Percentiles rank a stretch among this genome's conserved stretches.
Conservation (phyloP, 2,797 vertebrate species). For the Gallirallus australis region DNA sequence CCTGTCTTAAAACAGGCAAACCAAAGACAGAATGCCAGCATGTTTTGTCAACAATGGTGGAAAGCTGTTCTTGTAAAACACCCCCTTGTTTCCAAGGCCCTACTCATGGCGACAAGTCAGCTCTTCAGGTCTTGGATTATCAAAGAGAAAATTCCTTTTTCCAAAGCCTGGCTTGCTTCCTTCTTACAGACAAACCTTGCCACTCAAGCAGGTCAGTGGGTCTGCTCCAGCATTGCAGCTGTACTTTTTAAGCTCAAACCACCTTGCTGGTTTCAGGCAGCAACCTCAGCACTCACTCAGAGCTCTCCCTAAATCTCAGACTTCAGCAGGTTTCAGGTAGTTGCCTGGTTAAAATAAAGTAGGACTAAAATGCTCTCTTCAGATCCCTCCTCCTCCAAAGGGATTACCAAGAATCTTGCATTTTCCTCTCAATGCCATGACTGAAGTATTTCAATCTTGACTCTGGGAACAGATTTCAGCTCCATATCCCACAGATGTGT, state of each 20-base stretch:
- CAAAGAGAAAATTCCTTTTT: neutral
- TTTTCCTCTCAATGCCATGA: neutral
- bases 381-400: neutral
- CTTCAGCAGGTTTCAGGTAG: neutral
- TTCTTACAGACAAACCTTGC: neutral
- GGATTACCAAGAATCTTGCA: neutral
- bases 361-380: neutral
- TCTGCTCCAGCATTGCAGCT: neutral
- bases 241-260: neutral
- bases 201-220: neutral
- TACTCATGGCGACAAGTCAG: neutral
- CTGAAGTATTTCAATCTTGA: neutral
- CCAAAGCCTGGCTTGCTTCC: neutral
- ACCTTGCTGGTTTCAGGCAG: neutral
- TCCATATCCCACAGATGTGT: neutral
- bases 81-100: neutral
- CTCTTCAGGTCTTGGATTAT: neutral
- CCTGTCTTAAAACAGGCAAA: neutral
- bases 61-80: neutral
- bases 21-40: neutral
- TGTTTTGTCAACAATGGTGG: conserved; percentile 2
- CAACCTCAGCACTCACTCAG: neutral
- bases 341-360: neutral
- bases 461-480: neutral
- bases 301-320: neutral